These are phyloP conservation scores for Lycocerus yunnanus DNA, from an alignment of 2,888 invertebrate species.

Conservation along the genomic window DNA sequence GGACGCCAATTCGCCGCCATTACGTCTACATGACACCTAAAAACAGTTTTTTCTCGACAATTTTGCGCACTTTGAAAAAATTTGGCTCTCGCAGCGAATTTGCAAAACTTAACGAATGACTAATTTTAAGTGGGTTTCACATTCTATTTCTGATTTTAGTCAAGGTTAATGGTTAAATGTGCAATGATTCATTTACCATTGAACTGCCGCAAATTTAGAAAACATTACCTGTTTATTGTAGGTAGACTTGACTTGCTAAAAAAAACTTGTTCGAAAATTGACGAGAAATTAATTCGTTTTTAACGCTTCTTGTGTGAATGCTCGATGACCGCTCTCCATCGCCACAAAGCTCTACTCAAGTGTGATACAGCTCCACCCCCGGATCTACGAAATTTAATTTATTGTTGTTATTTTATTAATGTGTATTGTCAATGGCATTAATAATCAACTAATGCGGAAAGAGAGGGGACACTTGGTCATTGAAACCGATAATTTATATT, in stretches of 20 bases:
- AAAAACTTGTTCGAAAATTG: background rate
- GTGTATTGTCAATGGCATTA: too few species aligned
- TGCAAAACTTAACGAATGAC: background rate
- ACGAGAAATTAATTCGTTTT: background rate
- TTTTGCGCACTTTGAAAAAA: background rate
- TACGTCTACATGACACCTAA: slow-evolving; percentile 40
- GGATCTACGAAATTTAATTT: background rate
- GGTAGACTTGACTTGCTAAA: background rate
- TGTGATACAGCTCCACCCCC: background rate
- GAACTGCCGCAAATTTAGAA: background rate
- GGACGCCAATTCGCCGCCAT: slow-evolving; percentile 51
- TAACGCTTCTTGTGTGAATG: background rate
- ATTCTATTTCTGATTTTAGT: background rate
- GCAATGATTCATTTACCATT: background rate
- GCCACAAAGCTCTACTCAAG: background rate
- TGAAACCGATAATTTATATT: too few species aligned
- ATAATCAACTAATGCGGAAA: too few species aligned
- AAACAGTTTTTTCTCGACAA: slow-evolving; percentile 8
- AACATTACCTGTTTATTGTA: background rate
- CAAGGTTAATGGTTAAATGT: background rate
- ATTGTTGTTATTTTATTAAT: too few species aligned
- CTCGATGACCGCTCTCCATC: background rate
- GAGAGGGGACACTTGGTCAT: too few species aligned
- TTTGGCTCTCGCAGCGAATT: background rate
- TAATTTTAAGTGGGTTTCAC: background rate